Evolutionary conservation across 2,797 vertebrate species (phyloP), one percentile per base, ranked within the genome.

Genomic region (Acipenser oxyrinchus): DNA sequence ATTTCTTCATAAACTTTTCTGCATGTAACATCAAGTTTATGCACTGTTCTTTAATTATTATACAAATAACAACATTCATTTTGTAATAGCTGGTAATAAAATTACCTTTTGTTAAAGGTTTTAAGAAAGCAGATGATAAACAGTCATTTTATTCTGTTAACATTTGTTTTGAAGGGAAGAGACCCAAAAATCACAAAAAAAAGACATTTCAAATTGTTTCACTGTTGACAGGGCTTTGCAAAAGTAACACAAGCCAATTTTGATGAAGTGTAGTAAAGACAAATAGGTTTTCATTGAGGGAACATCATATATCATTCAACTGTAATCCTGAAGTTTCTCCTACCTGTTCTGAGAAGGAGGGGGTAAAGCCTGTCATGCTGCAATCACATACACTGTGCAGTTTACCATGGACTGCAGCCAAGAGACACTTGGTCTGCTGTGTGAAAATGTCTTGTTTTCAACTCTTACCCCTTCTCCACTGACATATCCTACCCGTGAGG

Each of bases 171-270:
- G 71, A 81, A 75, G 79, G 81, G 79, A 84, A 70, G 75, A 60
- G 77, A 57, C 83, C 84, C 84, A 86, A 83, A 86, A 85, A 81
- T 85, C 83, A 84, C 84, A 85, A 74, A 83, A 76, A 76, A 78
- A 80, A 77, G 80, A 78, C 81, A 80, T 72, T 79, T 74, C 79
- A 79, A 73, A 82, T 84, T 82, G 76, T 79, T 83, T 84, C 78
- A 74, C 72, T 73, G 73, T 84, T 73, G 76, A 78, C 81, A 69
- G 72, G 49, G 15, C 6, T 7, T 12, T 23, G 63, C 70, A 76
- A 76, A 81, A 73, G 74, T 77, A 80, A 81, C 78, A 77, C 23
- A 2, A 70, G 72, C 70, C 74, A 80, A 82, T 77, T 71, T 73
- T 78, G 81, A 75, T 73, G 2, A 68, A 78, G 68, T 62, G 51